A percentile compares a stretch with the other conserved stretches of the same genome.
Evolutionary conservation across 2,113 vertebrate species (phyloP).

Genomic region (Artemisiospiza belli): DNA sequence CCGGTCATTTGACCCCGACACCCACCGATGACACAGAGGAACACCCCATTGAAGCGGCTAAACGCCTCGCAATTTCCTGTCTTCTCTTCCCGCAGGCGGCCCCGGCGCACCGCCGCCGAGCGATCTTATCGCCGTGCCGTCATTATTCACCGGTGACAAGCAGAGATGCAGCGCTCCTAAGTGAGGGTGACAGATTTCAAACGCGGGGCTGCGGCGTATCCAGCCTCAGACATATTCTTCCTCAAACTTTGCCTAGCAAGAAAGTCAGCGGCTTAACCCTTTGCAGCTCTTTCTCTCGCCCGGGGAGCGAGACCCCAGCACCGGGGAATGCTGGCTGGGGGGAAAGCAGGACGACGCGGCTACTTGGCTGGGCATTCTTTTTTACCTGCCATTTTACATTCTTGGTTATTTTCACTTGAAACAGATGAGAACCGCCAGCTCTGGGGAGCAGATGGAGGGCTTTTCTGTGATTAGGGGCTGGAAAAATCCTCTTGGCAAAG

Average conservation of each 20-base stretch:
- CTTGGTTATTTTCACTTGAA: not conserved
- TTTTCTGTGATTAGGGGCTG: not conserved
- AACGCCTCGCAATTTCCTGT: slow-evolving; percentile 19
- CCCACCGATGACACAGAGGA: slow-evolving; percentile 19
- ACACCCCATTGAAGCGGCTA: not conserved
- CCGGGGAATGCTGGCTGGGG: not conserved
- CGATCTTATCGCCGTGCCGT: slow-evolving; percentile 39
- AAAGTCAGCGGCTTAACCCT: slow-evolving; percentile 74
- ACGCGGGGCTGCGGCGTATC: slow-evolving; percentile 29
- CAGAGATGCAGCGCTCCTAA: slow-evolving; percentile 27
- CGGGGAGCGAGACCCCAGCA: not conserved
- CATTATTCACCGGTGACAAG: slow-evolving; percentile 41
- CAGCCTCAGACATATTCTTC: not conserved
- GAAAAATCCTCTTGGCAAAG: not conserved
- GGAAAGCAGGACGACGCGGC: not conserved
- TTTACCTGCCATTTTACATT: not conserved
- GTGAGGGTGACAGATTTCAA: slow-evolving; percentile 61
- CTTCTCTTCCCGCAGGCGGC: not conserved
- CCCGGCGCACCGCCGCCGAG: slow-evolving; percentile 24
- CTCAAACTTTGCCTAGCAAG: slow-evolving; percentile 47
- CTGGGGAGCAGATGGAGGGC: not conserved
- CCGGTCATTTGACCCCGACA: slow-evolving; percentile 14
- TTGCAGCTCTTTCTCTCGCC: not conserved
- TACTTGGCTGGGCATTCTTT: not conserved
- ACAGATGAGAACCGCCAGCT: not conserved